phyloP scores from a whole-genome alignment of 2,113 vertebrate species.

The Oryzias melastigma region DNA sequence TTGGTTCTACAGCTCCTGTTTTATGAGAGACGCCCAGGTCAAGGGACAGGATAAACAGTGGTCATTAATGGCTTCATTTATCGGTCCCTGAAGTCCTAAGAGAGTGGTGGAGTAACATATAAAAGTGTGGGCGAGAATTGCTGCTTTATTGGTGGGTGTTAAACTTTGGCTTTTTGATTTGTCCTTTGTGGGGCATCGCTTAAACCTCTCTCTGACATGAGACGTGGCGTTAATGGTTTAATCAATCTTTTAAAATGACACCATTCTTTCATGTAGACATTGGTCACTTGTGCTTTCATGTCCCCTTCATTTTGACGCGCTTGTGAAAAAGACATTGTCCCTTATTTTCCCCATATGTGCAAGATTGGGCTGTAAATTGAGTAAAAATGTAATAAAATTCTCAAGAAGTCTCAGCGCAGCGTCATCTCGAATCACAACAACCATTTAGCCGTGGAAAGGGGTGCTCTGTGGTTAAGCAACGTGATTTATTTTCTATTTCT shows the following conservation, averaged over 20 bases:
- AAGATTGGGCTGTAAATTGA: not conserved
- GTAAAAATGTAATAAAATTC: not conserved
- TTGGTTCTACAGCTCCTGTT: not conserved
- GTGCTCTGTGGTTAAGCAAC: too few species aligned
- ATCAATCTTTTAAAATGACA: not conserved
- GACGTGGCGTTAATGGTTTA: not conserved
- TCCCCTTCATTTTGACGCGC: not conserved
- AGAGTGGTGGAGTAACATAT: constrained; percentile 49
- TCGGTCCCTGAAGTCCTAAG: constrained; percentile 49
- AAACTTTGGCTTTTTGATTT: constrained; percentile 60
- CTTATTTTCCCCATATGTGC: not conserved
- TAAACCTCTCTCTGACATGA: constrained; percentile 10
- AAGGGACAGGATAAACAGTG: constrained; percentile 51
- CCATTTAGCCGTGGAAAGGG: too few species aligned
- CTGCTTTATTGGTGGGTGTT: constrained; percentile 61
- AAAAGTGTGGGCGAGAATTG: constrained; percentile 49
- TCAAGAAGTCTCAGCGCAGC: not conserved
- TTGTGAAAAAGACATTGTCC: not conserved
- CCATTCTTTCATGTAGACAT: not conserved
- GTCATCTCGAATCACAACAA: not conserved
- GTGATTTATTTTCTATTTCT: too few species aligned
- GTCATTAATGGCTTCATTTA: constrained; percentile 60
- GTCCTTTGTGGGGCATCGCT: constrained; percentile 34
- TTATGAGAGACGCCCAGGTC: constrained; percentile 52
- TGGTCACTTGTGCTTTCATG: not conserved